Evolutionary conservation across 2,113 vertebrate genomes (phyloP).

Genomic region (Pleuronectes platessa): DNA sequence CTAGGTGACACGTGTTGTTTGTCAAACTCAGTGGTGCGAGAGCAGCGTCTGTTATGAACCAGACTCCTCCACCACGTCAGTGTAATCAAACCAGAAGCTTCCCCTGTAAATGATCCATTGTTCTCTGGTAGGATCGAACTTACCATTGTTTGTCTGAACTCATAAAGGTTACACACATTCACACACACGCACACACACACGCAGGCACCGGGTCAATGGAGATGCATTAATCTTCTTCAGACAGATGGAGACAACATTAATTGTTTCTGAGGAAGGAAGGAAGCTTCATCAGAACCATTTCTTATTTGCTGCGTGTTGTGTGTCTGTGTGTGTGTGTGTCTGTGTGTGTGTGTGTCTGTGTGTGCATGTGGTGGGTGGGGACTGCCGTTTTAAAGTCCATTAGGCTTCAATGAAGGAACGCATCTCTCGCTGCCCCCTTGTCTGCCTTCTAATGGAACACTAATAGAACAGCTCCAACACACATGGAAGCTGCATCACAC

Average conservation of each 20-base stretch:
- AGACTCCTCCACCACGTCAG: too few species aligned
- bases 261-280: constrained; percentile 26
- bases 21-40: too few species aligned
- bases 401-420: constrained; percentile 58
- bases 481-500: constrained; percentile 27
- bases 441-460: constrained; percentile 62
- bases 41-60: too few species aligned
- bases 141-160: too few species aligned
- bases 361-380: background rate
- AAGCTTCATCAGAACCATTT: constrained; percentile 28
- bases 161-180: background rate
- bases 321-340: background rate
- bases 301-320: constrained; percentile 21
- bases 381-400: constrained; percentile 61
- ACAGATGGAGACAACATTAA: constrained; percentile 48
- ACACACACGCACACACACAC: constrained; percentile 7
- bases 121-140: too few species aligned
- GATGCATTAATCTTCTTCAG: constrained; percentile 46
- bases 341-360: background rate
- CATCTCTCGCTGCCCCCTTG: constrained; percentile 43
- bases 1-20: too few species aligned
- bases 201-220: constrained; percentile 2
- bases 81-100: too few species aligned
- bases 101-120: too few species aligned
- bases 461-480: constrained; percentile 65